Base-by-base conservation (phyloP, 2,113 vertebrate species). In the Megaptera novaeangliae region DNA sequence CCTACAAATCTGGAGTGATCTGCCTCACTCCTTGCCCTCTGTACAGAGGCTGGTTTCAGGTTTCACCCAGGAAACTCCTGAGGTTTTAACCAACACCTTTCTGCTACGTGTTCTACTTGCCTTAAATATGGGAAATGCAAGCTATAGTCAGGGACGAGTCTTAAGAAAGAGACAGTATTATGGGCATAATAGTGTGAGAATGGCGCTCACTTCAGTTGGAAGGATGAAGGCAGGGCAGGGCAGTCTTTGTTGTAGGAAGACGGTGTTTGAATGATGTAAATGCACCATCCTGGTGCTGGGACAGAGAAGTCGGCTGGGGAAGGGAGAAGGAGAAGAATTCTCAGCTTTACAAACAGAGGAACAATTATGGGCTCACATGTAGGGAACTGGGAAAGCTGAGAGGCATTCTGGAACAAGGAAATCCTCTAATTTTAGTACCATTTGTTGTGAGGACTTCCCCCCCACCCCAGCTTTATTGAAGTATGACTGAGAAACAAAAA, bases 371-470 rank as follows among this genome's bases (percentile, higher is more conserved):
- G 7, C 3, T 80, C 6, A 57, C 7, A 57, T 15, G 49, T 36
- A 36, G 8, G 34, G 77, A 80, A 36, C 12, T 1, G 8, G 46
- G 49, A 12, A 80, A 57, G 6, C n/a, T 36, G 23, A 80, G n/a
- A 21, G n/a, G 12, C 49, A 55, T 80, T 36, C 49, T 80, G 49
- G 34, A 57, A 25, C 4, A 25, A 80, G 12, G 21, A 8, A 80
- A 36, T 3, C n/a, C 34, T 57, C 34, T 14, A 34, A 52, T 57
- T 25, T 80, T 21, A 57, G 49, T 55, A 36, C 52, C 14, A 8
- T 57, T 80, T 80, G 21, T 23, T 0, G 0, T 36, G n/a, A 55
- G 34, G 77, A n/a, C 11, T 36, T 1, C 18, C 34, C 13, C 21
- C 3, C 25, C 27, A 29, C 13, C 7, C 34, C n/a, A 55, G 75